Conservation (phyloP, 2,113 vertebrate genomes). For the Calyptommatus sinebrachiatus region DNA sequence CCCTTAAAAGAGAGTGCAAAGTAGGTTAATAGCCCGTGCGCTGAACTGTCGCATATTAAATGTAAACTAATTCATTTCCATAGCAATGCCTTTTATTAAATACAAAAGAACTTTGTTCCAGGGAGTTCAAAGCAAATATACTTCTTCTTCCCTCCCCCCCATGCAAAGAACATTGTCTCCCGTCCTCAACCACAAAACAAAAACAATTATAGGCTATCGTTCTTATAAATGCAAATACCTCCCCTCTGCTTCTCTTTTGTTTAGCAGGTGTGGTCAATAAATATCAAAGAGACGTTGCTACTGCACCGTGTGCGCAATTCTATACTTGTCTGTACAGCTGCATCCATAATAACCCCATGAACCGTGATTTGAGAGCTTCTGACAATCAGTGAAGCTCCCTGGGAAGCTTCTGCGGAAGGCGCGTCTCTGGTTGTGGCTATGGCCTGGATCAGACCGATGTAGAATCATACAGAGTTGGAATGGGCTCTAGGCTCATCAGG, state of each 20-base stretch:
- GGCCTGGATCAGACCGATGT: too few species aligned
- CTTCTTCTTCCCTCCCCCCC: constrained; percentile 38
- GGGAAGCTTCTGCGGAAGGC: too few species aligned
- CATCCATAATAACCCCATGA: background rate
- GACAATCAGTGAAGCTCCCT: background rate
- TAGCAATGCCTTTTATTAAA: constrained; percentile 64
- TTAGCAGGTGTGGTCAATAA: constrained; percentile 1
- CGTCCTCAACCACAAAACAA: constrained; percentile 10
- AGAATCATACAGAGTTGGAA: too few species aligned
- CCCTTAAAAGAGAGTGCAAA: constrained; percentile 62
- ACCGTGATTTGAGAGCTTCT: background rate
- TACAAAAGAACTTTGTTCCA: constrained; percentile 62
- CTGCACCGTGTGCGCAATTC: background rate
- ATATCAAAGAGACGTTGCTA: background rate
- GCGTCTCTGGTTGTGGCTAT: too few species aligned
- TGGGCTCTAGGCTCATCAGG: too few species aligned
- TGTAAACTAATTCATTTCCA: constrained; percentile 70
- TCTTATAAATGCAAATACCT: constrained; percentile 3
- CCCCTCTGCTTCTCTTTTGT: background rate
- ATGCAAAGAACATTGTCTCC: constrained; percentile 52
- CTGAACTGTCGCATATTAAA: constrained; percentile 64
- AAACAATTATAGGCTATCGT: background rate
- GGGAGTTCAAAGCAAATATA: constrained; percentile 61
- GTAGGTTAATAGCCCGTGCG: constrained; percentile 64
- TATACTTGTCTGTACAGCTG: background rate